These are phyloP conservation scores for Quadriops clusia DNA, from an alignment of 2,888 invertebrate genomes.

Conservation along the genomic window DNA sequence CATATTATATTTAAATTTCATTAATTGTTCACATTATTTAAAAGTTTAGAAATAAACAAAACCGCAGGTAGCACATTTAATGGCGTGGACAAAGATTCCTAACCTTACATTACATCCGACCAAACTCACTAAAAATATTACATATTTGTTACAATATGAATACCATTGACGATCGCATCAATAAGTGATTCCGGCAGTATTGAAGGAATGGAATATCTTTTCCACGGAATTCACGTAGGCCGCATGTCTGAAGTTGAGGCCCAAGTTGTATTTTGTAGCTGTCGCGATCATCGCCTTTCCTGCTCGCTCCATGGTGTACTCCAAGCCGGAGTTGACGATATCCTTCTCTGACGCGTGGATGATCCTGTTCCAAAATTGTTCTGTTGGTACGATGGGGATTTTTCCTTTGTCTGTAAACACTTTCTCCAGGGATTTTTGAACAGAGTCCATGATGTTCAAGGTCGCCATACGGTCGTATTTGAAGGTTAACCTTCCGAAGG, in stretches of 20 bases:
- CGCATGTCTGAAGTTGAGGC: slow-evolving; percentile 27
- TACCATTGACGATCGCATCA: slow-evolving; percentile 41
- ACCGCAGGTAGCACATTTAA: no score
- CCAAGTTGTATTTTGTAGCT: slow-evolving; percentile 57
- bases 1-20: no score
- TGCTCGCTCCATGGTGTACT: slow-evolving; percentile 71
- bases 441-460: slow-evolving; percentile 54
- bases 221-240: slow-evolving; percentile 18
- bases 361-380: slow-evolving; percentile 55
- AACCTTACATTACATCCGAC: no score
- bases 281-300: slow-evolving; percentile 55
- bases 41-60: no score
- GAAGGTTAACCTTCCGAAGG: slow-evolving; percentile 74
- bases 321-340: slow-evolving; percentile 75
- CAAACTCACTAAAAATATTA: neutral
- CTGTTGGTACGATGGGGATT: slow-evolving; percentile 46
- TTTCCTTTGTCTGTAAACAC: slow-evolving; percentile 16
- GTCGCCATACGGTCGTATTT: slow-evolving; percentile 83
- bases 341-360: slow-evolving; percentile 72
- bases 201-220: slow-evolving; percentile 18
- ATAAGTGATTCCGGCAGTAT: slow-evolving; percentile 28
- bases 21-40: no score
- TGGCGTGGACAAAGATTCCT: no score
- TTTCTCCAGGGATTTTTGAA: slow-evolving; percentile 42
- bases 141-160: no score